Evolutionary conservation across 2,113 vertebrate genomes (phyloP).

Genomic region (Spermophilus dauricus): DNA sequence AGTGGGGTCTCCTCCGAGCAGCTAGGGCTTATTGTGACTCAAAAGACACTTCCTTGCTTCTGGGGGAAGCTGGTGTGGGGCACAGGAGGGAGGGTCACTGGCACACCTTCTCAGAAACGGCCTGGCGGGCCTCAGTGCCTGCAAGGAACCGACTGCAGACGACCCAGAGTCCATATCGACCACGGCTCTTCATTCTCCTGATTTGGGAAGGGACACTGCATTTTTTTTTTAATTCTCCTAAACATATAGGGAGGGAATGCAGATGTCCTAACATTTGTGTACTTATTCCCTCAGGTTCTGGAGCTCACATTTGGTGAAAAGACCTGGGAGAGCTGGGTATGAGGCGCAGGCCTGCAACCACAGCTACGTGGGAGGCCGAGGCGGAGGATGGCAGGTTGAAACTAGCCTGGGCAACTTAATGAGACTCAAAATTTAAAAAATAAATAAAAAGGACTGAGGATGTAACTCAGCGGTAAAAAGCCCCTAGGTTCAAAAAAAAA

Average conservation of each 20-base stretch:
- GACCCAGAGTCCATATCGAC: accelerated
- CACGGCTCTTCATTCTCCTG: background rate
- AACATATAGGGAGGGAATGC: background rate
- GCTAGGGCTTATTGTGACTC: background rate
- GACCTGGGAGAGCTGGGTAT: background rate
- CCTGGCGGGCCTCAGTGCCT: background rate
- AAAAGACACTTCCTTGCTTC: background rate
- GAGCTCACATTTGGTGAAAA: background rate
- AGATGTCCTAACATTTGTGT: background rate
- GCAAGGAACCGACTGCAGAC: background rate
- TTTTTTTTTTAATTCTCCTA: background rate
- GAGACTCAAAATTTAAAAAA: too few species aligned
- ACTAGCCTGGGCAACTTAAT: too few species aligned
- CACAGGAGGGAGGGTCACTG: background rate
- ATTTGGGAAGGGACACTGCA: background rate
- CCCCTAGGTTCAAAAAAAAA: too few species aligned
- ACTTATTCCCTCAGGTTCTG: background rate
- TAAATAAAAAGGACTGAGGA: too few species aligned
- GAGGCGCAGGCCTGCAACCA: too few species aligned
- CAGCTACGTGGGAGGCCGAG: too few species aligned
- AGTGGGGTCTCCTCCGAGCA: background rate
- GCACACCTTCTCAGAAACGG: background rate
- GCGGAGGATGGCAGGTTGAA: too few species aligned
- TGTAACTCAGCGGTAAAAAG: too few species aligned
- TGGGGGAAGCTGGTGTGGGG: background rate